Evolutionary conservation across 1,140 invertebrate species (phyloP).

Genomic region (Drosophila virilis): DNA sequence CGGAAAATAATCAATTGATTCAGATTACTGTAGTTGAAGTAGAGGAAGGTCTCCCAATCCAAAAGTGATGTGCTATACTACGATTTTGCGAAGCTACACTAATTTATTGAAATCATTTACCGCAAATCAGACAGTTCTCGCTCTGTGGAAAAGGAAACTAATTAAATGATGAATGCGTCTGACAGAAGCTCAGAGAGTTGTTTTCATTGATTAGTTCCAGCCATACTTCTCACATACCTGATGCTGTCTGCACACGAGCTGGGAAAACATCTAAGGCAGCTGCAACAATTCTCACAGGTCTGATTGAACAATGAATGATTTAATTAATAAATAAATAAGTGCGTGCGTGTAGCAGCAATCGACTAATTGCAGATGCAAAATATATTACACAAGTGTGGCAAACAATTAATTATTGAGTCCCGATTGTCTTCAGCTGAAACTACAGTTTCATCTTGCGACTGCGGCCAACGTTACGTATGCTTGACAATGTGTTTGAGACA

Average conservation of each 20-base stretch:
- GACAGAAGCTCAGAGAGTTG: constrained; percentile 55
- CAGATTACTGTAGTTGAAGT: neutral
- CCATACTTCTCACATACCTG: neutral
- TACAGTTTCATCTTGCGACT: constrained; percentile 1
- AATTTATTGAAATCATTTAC: constrained; percentile 73
- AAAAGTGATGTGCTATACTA: neutral
- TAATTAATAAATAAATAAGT: constrained; percentile 81
- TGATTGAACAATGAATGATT: constrained; percentile 78
- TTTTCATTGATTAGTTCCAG: constrained; percentile 28
- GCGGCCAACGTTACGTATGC: constrained; percentile 54
- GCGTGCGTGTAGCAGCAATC: constrained; percentile 39
- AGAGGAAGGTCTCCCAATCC: neutral
- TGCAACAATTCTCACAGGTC: constrained; percentile 63
- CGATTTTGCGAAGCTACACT: constrained; percentile 37
- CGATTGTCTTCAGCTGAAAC: constrained; percentile 7
- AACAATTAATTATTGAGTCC: constrained; percentile 76
- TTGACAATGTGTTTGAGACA: constrained; percentile 59
- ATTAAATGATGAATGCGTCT: constrained; percentile 73
- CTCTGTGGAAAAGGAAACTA: constrained; percentile 46
- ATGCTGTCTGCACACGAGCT: neutral
- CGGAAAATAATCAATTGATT: constrained; percentile 31
- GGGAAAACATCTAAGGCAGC: constrained; percentile 20
- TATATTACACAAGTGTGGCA: constrained; percentile 68
- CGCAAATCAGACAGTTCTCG: constrained; percentile 58
- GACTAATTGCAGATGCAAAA: constrained; percentile 54